These are phyloP conservation scores for Gymnoscelis rufifasciata DNA, from an alignment of 2,888 invertebrate species.

Conservation along the genomic window DNA sequence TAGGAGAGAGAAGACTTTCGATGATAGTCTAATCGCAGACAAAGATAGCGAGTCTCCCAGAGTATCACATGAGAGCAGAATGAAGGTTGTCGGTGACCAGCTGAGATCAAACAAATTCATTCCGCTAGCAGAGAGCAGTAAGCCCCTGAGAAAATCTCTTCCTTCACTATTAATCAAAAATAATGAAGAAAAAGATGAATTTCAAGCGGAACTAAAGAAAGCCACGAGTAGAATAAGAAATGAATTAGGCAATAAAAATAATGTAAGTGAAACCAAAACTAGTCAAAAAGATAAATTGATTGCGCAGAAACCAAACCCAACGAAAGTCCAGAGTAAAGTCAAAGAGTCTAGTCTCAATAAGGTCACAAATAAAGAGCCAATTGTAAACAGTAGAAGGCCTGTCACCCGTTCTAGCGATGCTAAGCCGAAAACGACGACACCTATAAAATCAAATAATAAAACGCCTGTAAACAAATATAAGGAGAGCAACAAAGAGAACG, in stretches of 20 bases:
- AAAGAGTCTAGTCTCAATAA: conserved; percentile 69
- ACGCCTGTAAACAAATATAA: conserved; percentile 46
- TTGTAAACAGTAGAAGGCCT: conserved; percentile 48
- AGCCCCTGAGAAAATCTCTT: conserved; percentile 75
- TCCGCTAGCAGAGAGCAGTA: conserved; percentile 53
- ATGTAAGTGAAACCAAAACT: conserved; percentile 69
- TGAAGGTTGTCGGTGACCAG: conserved; percentile 58
- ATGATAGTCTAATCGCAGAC: conserved; percentile 61
- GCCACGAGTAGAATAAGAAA: conserved; percentile 74
- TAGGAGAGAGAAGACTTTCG: conserved; percentile 74
- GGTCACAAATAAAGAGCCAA: conserved; percentile 40
- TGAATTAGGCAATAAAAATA: conserved; percentile 69
- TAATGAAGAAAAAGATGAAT: conserved; percentile 78
- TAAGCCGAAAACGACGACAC: conserved; percentile 46
- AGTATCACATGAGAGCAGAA: conserved; percentile 53
- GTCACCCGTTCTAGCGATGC: conserved; percentile 54
- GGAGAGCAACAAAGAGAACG: conserved; percentile 51
- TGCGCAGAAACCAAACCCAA: conserved; percentile 62
- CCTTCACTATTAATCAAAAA: conserved; percentile 72
- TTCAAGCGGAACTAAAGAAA: conserved; percentile 74
- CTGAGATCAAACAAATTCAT: conserved; percentile 51
- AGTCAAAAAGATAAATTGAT: conserved; percentile 64
- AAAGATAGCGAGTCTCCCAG: conserved; percentile 57
- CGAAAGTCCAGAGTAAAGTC: conserved; percentile 70
- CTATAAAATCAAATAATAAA: conserved; percentile 40